These are phyloP conservation scores for Oegoconia quadripuncta DNA, from an alignment of 2,888 invertebrate genomes.

Conservation along the genomic window DNA sequence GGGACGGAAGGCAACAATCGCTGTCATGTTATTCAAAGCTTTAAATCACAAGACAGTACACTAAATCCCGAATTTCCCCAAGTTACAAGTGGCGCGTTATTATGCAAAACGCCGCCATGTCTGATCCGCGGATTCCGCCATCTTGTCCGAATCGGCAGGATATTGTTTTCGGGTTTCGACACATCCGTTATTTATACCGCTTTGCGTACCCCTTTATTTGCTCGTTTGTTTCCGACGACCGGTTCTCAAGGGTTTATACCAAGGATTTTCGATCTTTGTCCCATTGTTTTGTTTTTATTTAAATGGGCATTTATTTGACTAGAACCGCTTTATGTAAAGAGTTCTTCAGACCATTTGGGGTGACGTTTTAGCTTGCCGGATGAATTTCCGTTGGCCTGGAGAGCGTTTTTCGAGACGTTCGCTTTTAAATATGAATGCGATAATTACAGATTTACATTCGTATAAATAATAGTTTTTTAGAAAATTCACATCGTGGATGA, in stretches of 20 bases:
- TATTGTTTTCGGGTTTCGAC: slow-evolving; percentile 71
- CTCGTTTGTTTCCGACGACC: slow-evolving; percentile 37
- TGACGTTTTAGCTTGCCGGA: too few relatives aligned
- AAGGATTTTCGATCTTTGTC: slow-evolving; percentile 26
- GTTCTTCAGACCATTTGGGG: too few relatives aligned
- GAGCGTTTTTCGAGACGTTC: too few relatives aligned
- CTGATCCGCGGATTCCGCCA: slow-evolving; percentile 42
- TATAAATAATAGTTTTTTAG: too few relatives aligned
- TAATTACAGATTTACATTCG: too few relatives aligned
- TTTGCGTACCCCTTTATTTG: slow-evolving; percentile 34
- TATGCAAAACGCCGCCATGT: slow-evolving; percentile 51
- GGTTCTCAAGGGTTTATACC: slow-evolving; percentile 42
- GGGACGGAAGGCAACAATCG: too few relatives aligned
- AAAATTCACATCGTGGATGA: too few relatives aligned
- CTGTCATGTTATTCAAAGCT: too few relatives aligned
- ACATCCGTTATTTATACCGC: slow-evolving; percentile 72
- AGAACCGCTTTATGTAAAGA: too few relatives aligned
- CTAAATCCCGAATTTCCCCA: neutral
- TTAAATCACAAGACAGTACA: neutral
- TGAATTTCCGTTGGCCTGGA: too few relatives aligned
- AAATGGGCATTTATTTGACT: too few relatives aligned
- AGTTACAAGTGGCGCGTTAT: neutral
- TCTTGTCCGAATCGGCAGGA: slow-evolving; percentile 45
- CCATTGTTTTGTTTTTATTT: slow-evolving; percentile 3
- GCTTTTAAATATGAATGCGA: too few relatives aligned